phyloP scores from a whole-genome alignment of 2,888 invertebrate genomes.

The Blastobasis adustella region DNA sequence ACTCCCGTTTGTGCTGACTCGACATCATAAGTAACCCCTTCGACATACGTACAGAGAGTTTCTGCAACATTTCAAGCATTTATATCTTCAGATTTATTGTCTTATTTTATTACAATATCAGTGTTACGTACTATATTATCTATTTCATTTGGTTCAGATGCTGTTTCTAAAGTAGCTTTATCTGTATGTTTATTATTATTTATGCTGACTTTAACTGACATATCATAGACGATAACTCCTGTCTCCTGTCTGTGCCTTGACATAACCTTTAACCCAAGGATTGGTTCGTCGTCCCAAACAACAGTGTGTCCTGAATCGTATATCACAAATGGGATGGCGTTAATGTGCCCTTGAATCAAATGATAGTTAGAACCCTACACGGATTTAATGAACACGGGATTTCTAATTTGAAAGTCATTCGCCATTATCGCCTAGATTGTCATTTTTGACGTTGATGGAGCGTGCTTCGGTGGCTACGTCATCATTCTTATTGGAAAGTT shows the following conservation, averaged over 20 bases:
- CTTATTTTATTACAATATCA: no score
- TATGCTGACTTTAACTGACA: no score
- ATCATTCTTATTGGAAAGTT: conserved; percentile 14
- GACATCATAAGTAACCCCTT: conserved; percentile 20
- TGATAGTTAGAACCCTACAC: conserved; percentile 37
- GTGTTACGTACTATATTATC: no score
- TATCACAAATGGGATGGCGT: conserved; percentile 23
- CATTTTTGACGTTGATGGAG: conserved; percentile 14
- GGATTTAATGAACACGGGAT: conserved; percentile 39
- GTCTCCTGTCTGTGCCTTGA: no score
- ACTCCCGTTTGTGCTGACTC: conserved; percentile 34
- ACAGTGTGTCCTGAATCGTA: conserved; percentile 18
- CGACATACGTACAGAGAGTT: conserved; percentile 10
- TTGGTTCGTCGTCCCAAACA: conserved; percentile 1
- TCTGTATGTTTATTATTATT: background rate
- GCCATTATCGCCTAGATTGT: conserved; percentile 24
- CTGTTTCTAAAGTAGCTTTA: no score
- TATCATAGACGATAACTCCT: no score
- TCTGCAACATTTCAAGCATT: no score
- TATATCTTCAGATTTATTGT: no score
- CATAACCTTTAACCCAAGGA: no score
- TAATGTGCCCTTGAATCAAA: conserved; percentile 39
- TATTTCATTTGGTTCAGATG: no score
- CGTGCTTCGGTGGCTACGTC: conserved; percentile 12
- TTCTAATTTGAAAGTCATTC: conserved; percentile 43